Conservation (phyloP, 2,797 vertebrate genomes). For the Parotocinclus haroldoi region DNA sequence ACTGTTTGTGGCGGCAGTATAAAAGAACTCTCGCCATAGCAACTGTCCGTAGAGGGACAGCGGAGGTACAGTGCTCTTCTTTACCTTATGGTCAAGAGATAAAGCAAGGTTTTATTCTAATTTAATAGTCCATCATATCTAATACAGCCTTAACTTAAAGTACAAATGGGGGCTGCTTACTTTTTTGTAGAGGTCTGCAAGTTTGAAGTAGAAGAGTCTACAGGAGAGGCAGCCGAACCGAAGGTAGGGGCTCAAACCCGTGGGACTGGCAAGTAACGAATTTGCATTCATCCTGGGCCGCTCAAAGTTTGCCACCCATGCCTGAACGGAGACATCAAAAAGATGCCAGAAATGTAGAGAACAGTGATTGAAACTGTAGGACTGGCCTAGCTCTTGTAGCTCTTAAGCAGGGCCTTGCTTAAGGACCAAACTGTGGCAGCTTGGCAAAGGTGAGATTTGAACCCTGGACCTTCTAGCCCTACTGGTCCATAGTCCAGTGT, state of each 20-base stretch:
- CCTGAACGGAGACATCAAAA: slow-evolving; percentile 59
- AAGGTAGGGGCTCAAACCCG: slow-evolving; percentile 90
- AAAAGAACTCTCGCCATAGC: slow-evolving; percentile 95
- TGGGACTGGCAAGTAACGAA: slow-evolving; percentile 89
- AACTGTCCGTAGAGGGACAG: slow-evolving; percentile 91
- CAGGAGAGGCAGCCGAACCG: slow-evolving; percentile 94
- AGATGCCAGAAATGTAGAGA: too few relatives aligned
- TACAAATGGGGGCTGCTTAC: slow-evolving; percentile 59
- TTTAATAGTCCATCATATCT: too few relatives aligned
- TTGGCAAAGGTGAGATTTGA: too few relatives aligned
- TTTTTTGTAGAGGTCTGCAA: slow-evolving; percentile 93
- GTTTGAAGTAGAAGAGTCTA: slow-evolving; percentile 91
- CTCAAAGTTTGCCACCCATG: slow-evolving; percentile 94
- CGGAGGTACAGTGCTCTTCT: slow-evolving; percentile 86
- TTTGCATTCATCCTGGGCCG: slow-evolving; percentile 91
- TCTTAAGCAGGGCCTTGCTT: too few relatives aligned
- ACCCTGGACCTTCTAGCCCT: too few relatives aligned
- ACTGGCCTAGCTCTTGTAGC: too few relatives aligned
- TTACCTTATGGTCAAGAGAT: slow-evolving; percentile 71
- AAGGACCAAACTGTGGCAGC: too few relatives aligned
- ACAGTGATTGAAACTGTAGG: too few relatives aligned
- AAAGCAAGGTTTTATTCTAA: too few relatives aligned
- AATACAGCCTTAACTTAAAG: background rate
- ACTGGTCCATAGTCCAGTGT: too few relatives aligned
- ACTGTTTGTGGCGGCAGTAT: slow-evolving; percentile 89